These are phyloP conservation scores for Excalfactoria chinensis DNA, from an alignment of 2,113 vertebrate genomes.

Conservation along the genomic window DNA sequence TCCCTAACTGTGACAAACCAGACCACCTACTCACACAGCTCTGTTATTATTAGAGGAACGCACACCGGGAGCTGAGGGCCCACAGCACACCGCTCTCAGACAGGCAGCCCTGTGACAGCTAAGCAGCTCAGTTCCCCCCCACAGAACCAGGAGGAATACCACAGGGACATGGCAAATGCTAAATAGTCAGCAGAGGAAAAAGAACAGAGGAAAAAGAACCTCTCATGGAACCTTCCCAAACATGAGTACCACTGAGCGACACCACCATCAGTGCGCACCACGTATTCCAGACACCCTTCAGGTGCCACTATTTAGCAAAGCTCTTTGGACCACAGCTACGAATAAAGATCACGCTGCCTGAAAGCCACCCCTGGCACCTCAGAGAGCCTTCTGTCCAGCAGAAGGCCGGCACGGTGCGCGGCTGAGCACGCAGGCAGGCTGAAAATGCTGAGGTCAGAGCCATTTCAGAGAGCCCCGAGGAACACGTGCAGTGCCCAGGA, in stretches of 20 bases:
- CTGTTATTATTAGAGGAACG: slow-evolving; percentile 34
- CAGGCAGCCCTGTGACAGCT: slow-evolving; percentile 8
- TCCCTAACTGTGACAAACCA: slow-evolving; percentile 52
- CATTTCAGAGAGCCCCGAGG: neutral
- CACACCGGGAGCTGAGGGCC: slow-evolving; percentile 26
- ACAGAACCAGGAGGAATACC: slow-evolving; percentile 13
- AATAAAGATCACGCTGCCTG: slow-evolving; percentile 9
- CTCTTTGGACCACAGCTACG: slow-evolving; percentile 16
- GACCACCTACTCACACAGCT: slow-evolving; percentile 40
- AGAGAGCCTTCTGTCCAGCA: slow-evolving; percentile 24
- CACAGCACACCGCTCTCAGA: neutral
- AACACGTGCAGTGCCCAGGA: neutral
- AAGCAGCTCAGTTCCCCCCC: slow-evolving; percentile 8
- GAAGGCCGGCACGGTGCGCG: neutral
- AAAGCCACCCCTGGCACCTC: neutral
- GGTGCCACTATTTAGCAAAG: neutral
- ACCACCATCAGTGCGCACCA: accelerated
- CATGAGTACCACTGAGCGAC: neutral
- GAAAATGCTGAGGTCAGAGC: neutral
- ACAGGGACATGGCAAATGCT: neutral
- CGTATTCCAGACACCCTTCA: neutral
- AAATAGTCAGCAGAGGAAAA: neutral
- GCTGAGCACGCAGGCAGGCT: neutral
- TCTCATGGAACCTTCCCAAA: neutral
- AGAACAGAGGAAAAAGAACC: neutral